Conservation (phyloP, 2,888 invertebrate species). For the Drosophila multiciliata region DNA sequence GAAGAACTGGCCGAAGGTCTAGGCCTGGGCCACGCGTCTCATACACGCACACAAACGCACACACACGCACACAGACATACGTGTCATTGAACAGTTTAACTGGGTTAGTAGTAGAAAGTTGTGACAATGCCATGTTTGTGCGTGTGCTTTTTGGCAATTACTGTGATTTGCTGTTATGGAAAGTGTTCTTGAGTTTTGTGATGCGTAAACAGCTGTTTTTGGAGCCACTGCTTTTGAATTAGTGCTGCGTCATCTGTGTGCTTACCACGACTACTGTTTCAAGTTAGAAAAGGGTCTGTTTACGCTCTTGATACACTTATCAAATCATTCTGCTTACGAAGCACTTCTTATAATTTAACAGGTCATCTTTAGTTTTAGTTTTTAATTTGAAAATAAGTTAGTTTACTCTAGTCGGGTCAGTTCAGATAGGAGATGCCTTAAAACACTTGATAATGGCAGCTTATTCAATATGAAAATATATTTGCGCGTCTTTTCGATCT, state of each 20-base stretch:
- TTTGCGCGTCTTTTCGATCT: background rate
- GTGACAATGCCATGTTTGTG: constrained; percentile 40
- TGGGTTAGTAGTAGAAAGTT: constrained; percentile 75
- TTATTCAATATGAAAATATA: background rate
- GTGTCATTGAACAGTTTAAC: constrained; percentile 64
- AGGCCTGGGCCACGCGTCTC: constrained; percentile 41
- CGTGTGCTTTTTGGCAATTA: constrained; percentile 50
- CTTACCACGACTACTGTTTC: background rate
- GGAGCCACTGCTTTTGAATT: background rate
- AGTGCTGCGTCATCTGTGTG: constrained; percentile 16
- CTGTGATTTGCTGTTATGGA: constrained; percentile 47
- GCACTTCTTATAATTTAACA: background rate
- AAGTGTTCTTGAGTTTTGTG: constrained; percentile 34
- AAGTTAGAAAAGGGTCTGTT: background rate
- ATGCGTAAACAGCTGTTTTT: constrained; percentile 17
- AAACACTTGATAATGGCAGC: background rate
- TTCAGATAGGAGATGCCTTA: background rate
- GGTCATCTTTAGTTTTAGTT: background rate
- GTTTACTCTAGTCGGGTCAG: background rate
- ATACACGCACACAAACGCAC: constrained; percentile 10
- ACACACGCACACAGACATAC: background rate
- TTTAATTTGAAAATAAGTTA: background rate
- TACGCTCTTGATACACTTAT: background rate
- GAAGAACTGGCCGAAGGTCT: constrained; percentile 47
- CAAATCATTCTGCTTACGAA: background rate